Conservation (phyloP, 1,140 invertebrate genomes). For the Tachypleus tridentatus region DNA sequence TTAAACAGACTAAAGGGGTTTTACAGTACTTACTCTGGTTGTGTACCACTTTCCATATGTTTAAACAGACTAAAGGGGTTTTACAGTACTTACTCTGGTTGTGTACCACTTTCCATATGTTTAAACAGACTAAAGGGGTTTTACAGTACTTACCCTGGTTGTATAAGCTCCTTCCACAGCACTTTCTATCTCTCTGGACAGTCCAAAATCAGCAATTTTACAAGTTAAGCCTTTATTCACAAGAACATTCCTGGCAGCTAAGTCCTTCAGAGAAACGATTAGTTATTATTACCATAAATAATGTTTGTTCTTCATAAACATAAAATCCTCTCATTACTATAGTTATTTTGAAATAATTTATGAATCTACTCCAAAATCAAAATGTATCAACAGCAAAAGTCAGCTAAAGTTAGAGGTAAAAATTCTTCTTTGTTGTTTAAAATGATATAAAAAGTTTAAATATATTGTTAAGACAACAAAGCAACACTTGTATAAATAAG, state of each 20-base stretch:
- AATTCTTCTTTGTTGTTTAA: too few relatives aligned
- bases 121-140: too few relatives aligned
- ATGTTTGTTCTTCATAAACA: slow-evolving; percentile 6
- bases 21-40: too few relatives aligned
- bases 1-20: too few relatives aligned
- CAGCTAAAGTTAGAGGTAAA: not conserved
- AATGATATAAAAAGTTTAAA: too few relatives aligned
- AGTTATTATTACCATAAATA: too few relatives aligned
- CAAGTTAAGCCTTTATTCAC: slow-evolving; percentile 95
- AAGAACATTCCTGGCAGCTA: slow-evolving; percentile 94
- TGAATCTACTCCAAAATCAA: slow-evolving; percentile 2
- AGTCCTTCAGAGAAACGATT: slow-evolving; percentile 40
- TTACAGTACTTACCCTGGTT: slow-evolving; percentile 57
- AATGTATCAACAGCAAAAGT: not conserved
- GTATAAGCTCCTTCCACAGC: slow-evolving; percentile 97
- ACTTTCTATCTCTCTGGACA: slow-evolving; percentile 83
- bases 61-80: slow-evolving; percentile 73
- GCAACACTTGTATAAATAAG: too few relatives aligned
- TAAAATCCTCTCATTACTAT: not conserved
- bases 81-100: too few relatives aligned
- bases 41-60: too few relatives aligned
- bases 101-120: too few relatives aligned
- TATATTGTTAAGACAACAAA: too few relatives aligned
- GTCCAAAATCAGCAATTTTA: slow-evolving; percentile 98
- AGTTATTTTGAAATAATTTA: not conserved